A percentile compares a stretch with the other conserved stretches of the same genome.
phyloP scores from a whole-genome alignment of 2,797 vertebrate genomes.

The Eulemur rubriventer region DNA sequence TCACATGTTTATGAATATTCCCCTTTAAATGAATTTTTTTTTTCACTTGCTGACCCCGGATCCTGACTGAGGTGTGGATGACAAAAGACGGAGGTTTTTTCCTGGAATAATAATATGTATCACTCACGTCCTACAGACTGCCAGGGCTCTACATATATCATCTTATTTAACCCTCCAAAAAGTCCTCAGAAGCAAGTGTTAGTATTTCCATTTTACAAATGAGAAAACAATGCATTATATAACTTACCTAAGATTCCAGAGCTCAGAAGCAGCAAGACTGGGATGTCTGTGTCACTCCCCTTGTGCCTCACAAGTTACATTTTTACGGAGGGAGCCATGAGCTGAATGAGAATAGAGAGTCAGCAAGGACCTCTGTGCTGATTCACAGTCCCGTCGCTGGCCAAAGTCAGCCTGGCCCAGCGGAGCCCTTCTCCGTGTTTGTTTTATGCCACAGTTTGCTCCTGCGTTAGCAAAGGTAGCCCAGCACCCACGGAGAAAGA shows the following conservation, averaged over 20 bases:
- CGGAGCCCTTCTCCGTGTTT: background rate
- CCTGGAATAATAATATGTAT: background rate
- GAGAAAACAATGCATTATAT: background rate
- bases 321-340: background rate
- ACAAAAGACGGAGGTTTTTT: background rate
- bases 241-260: background rate
- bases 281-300: background rate
- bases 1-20: background rate
- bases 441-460: background rate
- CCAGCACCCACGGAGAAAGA: background rate
- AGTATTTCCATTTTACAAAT: background rate
- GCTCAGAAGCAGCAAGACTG: background rate
- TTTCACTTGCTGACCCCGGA: background rate
- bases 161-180: background rate
- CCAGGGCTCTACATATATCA: rapidly evolving
- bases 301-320: background rate
- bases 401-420: background rate
- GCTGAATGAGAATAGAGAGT: too few species aligned
- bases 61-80: background rate
- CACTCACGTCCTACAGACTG: too few species aligned
- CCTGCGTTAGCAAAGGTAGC: background rate
- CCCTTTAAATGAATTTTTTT: background rate
- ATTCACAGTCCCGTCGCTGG: background rate
- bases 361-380: too few species aligned
- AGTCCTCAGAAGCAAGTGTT: background rate